A percentile compares a stretch with the other conserved stretches of the same genome.
These are phyloP conservation scores for Drosophila mimica DNA, from an alignment of 2,888 invertebrate genomes.

Conservation along the genomic window DNA sequence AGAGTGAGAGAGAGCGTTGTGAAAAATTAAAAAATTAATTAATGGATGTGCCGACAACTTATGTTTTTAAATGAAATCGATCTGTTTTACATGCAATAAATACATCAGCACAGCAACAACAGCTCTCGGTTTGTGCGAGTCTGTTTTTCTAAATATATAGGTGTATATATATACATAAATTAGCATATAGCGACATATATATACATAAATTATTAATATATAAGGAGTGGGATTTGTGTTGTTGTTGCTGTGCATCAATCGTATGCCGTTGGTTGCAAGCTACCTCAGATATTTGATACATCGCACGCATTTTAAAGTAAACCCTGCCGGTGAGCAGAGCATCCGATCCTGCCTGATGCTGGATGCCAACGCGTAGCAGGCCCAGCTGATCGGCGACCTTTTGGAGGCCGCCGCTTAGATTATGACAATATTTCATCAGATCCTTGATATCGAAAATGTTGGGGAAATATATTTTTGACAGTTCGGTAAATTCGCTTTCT, in stretches of 20 bases:
- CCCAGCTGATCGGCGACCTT: conserved; percentile 98
- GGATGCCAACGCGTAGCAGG: conserved; percentile 96
- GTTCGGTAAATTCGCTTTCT: conserved; percentile 98
- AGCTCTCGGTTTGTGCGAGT: neutral
- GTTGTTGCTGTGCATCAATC: conserved; percentile 24
- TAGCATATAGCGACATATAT: neutral
- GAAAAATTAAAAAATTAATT: too few relatives aligned
- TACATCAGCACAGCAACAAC: conserved; percentile 12
- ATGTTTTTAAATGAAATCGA: conserved; percentile 10
- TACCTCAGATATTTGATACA: conserved; percentile 78
- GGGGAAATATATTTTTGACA: conserved; percentile 96
- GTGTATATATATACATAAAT: neutral
- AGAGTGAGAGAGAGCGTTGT: neutral
- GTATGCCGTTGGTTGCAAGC: conserved; percentile 5
- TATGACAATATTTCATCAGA: conserved; percentile 99
- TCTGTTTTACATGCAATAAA: conserved; percentile 7
- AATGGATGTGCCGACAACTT: conserved; percentile 6
- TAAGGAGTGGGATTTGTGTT: neutral
- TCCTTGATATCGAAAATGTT: conserved; percentile 99
- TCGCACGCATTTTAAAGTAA: conserved; percentile 99
- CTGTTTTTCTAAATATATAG: neutral
- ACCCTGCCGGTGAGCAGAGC: conserved; percentile 99
- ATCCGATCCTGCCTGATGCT: conserved; percentile 99
- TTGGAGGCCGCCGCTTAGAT: conserved; percentile 98
- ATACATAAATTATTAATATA: neutral